Conservation (phyloP, 2,888 invertebrate species). For the Chesias legatella region DNA sequence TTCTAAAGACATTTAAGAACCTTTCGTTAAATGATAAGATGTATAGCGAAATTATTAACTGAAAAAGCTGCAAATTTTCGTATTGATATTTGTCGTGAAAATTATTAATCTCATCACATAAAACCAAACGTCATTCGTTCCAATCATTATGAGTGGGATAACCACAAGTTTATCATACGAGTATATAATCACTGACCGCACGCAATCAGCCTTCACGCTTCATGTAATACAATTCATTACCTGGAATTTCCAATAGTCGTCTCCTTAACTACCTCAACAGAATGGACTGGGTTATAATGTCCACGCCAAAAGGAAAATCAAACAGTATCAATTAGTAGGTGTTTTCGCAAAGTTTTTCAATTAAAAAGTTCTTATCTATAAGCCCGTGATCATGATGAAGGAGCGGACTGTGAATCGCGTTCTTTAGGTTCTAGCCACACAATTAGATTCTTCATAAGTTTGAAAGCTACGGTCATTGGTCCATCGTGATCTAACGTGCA, state of each 20-base stretch:
- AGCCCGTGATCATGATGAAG: conserved; percentile 45
- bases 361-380: conserved; percentile 56
- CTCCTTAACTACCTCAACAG: conserved; percentile 6
- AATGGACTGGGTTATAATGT: conserved; percentile 23
- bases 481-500: too few species aligned
- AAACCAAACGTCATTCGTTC: not conserved
- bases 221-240: conserved; percentile 7
- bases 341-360: conserved; percentile 40
- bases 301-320: conserved; percentile 18
- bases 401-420: conserved; percentile 32
- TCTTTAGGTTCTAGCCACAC: too few species aligned
- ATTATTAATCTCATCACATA: not conserved
- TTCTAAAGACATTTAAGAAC: too few species aligned
- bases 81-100: not conserved
- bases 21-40: too few species aligned
- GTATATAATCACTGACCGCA: too few species aligned
- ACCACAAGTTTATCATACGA: conserved; percentile 5
- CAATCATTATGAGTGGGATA: not conserved
- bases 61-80: too few species aligned
- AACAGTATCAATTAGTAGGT: conserved; percentile 29
- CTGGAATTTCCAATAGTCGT: conserved; percentile 6
- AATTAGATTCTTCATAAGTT: too few species aligned
- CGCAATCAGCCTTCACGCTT: conserved; percentile 8
- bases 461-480: too few species aligned
- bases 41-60: too few species aligned